A percentile compares a stretch with the other conserved stretches of the same genome.
These are phyloP conservation scores for Poecilia latipinna DNA, from an alignment of 2,113 vertebrate genomes.

Conservation along the genomic window DNA sequence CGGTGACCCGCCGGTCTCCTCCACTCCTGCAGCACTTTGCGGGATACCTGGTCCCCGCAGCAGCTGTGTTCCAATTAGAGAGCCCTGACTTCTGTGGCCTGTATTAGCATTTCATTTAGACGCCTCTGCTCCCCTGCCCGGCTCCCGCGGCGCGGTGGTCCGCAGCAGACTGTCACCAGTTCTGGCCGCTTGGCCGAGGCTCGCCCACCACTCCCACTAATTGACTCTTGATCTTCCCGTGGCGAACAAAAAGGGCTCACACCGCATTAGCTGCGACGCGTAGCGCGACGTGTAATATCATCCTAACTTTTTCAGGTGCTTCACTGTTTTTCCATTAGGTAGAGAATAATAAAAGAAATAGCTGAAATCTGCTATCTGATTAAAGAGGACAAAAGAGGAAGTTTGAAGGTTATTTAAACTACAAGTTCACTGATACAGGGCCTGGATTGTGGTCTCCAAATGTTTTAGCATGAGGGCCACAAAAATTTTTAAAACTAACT, in stretches of 20 bases:
- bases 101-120: constrained; percentile 87
- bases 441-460: too few species aligned
- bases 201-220: constrained; percentile 71
- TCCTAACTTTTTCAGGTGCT: constrained; percentile 20
- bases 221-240: constrained; percentile 74
- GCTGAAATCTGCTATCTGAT: not conserved
- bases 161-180: constrained; percentile 61
- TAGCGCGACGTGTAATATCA: constrained; percentile 43
- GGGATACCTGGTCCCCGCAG: constrained; percentile 79
- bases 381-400: constrained; percentile 10
- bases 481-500: too few species aligned
- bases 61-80: constrained; percentile 87
- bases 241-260: constrained; percentile 52
- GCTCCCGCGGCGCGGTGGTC: constrained; percentile 52
- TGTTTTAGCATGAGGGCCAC: too few species aligned
- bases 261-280: constrained; percentile 61
- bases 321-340: not conserved
- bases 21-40: constrained; percentile 63
- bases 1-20: constrained; percentile 65
- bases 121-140: constrained; percentile 71
- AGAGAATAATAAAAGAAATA: too few species aligned
- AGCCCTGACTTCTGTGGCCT: constrained; percentile 82
- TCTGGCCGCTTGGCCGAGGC: constrained; percentile 52
- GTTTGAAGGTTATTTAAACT: constrained; percentile 11
- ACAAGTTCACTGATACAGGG: too few species aligned